Conservation (phyloP, 2,797 vertebrate genomes). For the Brotula barbata region DNA sequence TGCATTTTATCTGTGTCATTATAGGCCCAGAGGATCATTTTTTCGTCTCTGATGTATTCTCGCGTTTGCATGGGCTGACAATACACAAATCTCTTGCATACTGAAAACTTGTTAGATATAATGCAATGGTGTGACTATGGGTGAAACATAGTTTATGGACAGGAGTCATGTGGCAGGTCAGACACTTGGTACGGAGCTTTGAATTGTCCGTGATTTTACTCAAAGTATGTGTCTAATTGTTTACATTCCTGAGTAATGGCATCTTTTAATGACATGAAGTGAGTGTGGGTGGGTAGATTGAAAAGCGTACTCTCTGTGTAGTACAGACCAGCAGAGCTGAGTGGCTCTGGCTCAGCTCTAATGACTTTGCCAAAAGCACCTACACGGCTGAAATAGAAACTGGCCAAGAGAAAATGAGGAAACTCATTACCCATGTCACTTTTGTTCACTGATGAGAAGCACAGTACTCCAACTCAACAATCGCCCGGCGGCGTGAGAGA, state of each 20-base stretch:
- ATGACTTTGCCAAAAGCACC: constrained; percentile 67
- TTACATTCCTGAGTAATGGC: background rate
- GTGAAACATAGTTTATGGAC: no score
- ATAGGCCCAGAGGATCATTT: no score
- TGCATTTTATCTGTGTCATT: no score
- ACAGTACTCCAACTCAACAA: constrained; percentile 43
- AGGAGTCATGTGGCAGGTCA: no score
- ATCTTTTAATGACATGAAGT: constrained; percentile 3
- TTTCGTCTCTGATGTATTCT: no score
- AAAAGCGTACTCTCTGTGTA: constrained; percentile 19
- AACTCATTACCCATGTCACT: constrained; percentile 69
- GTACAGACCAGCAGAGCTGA: constrained; percentile 20
- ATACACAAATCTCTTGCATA: no score
- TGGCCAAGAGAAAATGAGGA: constrained; percentile 58
- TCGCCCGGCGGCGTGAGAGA: constrained; percentile 24
- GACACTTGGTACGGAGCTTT: no score
- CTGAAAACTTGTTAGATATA: no score
- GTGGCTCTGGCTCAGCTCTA: constrained; percentile 34
- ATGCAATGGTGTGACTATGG: no score
- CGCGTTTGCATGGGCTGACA: no score
- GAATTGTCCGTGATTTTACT: no score
- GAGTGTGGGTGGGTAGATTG: constrained; percentile 3
- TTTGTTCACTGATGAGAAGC: constrained; percentile 67
- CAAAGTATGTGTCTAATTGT: no score
- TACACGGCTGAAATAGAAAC: constrained; percentile 52